Base-by-base conservation (phyloP, 2,888 invertebrate species). In the Andrena trimmerana region DNA sequence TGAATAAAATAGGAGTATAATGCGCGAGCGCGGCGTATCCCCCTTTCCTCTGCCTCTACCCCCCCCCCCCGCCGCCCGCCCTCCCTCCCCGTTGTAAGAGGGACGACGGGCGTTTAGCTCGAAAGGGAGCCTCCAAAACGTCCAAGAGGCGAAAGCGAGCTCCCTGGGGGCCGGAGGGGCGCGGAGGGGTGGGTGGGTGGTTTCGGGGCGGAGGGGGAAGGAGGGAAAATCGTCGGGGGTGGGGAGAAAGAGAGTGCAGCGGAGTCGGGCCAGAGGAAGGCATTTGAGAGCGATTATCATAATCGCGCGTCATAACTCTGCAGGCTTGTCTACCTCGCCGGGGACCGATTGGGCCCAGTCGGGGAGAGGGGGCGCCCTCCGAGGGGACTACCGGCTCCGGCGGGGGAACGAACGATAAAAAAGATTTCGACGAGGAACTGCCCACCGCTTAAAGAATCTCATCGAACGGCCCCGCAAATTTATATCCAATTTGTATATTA, bases 301-400 rank as follows among this genome's bases (percentile, higher is more conserved):
- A 92, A 92, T 92, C 92, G 90, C 92, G 91, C 92, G 92, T 92
- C 91, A 92, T 92, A 92, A 92, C 91, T 92, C 90, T 90, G 90
- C 88, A 80, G 90, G 90, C 90, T 89, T 89, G 90, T 88, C 90
- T 89, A 89, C 90, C 89, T 85, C 83, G 83, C 84, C 86, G 87
- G 86, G 83, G 88, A 88, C 88, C 88, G 88, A 88, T 89, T 86
- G 88, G 89, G 82, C 88, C 88, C 42, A 42, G 85, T 88, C 85
- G 79, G 81, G 86, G 82, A 79, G 27, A n/a, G 67, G 75, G 78
- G 78, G 71, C 66, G 66, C 62, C 71, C 74, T 77, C 80, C 72
- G 71, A 75, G 78, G 78, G 87, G 88, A 88, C 88, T 88, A 88
- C 88, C 63, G 86, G 81, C 88, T 85, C 88, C 80, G 83, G 80